A percentile compares a stretch with the other conserved stretches of the same genome.
Conservation (phyloP, 2,113 vertebrate genomes). For the Callopanchax toddi region DNA sequence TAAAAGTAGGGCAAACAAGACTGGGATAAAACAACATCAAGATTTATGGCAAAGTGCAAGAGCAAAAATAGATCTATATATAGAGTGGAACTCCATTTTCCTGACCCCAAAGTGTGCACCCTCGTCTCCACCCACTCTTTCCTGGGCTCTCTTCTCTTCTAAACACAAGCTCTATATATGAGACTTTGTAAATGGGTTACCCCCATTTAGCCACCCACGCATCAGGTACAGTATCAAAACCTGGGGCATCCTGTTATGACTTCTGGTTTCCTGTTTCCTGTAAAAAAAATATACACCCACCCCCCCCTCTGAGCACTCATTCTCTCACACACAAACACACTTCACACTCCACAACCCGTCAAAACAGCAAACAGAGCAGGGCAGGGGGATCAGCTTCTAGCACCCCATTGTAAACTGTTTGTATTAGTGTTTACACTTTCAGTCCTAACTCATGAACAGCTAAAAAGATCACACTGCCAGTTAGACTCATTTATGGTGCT, state of each 20-base stretch:
- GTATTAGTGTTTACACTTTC: constrained; percentile 5
- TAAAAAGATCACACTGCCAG: neutral
- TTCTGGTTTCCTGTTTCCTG: constrained; percentile 81
- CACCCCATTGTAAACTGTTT: constrained; percentile 24
- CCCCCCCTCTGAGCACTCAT: neutral
- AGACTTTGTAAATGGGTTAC: constrained; percentile 72
- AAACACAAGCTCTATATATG: constrained; percentile 15
- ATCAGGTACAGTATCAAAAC: constrained; percentile 80
- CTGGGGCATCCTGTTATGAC: constrained; percentile 80
- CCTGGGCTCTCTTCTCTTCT: constrained; percentile 57
- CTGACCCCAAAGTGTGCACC: constrained; percentile 61
- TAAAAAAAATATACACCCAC: constrained; percentile 54
- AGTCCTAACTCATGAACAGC: constrained; percentile 8
- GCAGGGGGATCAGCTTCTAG: constrained; percentile 40
- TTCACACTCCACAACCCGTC: constrained; percentile 1
- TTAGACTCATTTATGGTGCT: neutral
- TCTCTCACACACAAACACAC: constrained; percentile 34
- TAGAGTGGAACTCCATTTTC: constrained; percentile 74
- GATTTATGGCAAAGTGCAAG: constrained; percentile 10
- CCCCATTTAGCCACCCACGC: constrained; percentile 76
- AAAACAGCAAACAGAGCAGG: constrained; percentile 33
- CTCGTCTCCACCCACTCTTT: constrained; percentile 68
- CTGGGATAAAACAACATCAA: constrained; percentile 32
- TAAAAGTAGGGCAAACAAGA: constrained; percentile 64
- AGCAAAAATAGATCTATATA: constrained; percentile 56